Conservation (phyloP, 1,140 invertebrate genomes). For the Cepaea nemoralis region DNA sequence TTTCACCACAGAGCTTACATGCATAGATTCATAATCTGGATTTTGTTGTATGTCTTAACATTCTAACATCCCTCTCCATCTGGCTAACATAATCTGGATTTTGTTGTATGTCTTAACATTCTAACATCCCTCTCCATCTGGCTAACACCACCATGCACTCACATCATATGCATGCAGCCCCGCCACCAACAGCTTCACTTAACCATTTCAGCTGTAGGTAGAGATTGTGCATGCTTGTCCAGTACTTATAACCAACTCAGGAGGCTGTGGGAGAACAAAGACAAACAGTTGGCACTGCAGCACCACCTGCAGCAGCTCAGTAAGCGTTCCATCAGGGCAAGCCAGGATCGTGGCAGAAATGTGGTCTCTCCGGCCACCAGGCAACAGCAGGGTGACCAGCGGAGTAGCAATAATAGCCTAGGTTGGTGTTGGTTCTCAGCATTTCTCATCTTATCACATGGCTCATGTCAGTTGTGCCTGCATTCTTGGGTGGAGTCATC, state of each 20-base stretch:
- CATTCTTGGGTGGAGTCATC: too few relatives aligned
- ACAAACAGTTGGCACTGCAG: conserved; percentile 62
- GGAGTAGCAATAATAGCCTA: conserved; percentile 55
- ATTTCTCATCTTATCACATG: background rate
- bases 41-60: too few relatives aligned
- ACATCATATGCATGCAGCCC: too few relatives aligned
- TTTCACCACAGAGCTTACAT: too few relatives aligned
- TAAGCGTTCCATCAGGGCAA: background rate
- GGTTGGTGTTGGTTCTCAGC: conserved; percentile 51
- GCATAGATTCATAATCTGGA: too few relatives aligned
- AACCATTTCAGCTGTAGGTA: conserved; percentile 65
- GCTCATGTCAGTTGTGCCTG: too few relatives aligned
- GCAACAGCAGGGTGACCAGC: conserved; percentile 44
- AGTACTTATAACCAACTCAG: conserved; percentile 71
- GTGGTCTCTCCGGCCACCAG: conserved; percentile 22
- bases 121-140: too few relatives aligned
- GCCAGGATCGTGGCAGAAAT: background rate
- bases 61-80: too few relatives aligned
- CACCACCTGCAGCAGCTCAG: conserved; percentile 42
- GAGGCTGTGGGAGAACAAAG: conserved; percentile 71
- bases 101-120: too few relatives aligned
- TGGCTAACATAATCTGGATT: too few relatives aligned
- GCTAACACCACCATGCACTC: too few relatives aligned
- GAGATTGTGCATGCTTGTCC: conserved; percentile 71
- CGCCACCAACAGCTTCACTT: background rate